phyloP scores from a whole-genome alignment of 2,797 vertebrate species.

The Nothura maculosa region DNA sequence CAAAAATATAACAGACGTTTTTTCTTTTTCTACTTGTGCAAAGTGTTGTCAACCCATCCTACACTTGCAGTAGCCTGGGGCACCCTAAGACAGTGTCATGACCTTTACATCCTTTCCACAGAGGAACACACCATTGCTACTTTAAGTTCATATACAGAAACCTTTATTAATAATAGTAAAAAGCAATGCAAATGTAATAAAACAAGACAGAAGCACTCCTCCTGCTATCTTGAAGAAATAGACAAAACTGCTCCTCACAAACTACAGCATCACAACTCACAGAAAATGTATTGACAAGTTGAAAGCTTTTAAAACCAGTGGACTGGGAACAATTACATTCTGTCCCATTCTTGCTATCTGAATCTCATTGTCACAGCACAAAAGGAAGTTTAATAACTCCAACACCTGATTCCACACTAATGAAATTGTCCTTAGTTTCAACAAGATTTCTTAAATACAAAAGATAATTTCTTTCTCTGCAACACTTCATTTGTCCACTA shows the following conservation, averaged over 20 bases:
- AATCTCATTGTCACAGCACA: not conserved
- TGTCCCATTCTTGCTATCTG: not conserved
- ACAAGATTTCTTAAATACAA: not conserved
- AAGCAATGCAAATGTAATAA: not conserved
- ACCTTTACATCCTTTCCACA: not conserved
- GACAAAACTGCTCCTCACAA: not conserved
- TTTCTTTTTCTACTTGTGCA: not conserved
- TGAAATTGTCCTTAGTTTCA: not conserved
- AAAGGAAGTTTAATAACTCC: conserved; percentile 16
- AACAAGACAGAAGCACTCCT: not conserved
- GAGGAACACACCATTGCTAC: not conserved
- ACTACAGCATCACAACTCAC: not conserved
- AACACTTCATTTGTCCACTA: not conserved
- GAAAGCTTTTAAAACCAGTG: not conserved
- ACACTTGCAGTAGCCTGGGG: not conserved
- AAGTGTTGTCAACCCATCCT: not conserved
- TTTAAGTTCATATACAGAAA: not conserved
- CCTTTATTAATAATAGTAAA: not conserved
- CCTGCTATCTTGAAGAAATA: not conserved
- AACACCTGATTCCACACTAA: not conserved
- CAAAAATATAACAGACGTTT: not conserved
- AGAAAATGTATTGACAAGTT: not conserved
- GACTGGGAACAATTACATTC: not conserved
- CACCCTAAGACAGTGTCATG: not conserved
- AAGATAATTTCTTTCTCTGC: not conserved